phyloP scores from a whole-genome alignment of 2,113 vertebrate species.

The Panthera leo region DNA sequence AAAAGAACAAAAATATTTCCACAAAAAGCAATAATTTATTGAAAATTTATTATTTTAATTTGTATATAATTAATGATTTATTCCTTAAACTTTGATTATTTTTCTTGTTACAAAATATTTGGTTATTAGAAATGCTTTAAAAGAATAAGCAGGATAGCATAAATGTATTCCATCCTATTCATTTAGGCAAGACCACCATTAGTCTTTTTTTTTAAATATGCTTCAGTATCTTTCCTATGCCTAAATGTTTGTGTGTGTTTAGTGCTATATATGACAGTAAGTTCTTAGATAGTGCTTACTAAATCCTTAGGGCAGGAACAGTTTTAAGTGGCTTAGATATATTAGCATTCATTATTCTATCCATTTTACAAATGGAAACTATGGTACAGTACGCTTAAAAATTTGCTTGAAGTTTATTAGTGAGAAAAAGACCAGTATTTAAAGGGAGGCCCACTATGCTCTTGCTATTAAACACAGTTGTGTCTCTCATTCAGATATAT shows the following conservation, averaged over 20 bases:
- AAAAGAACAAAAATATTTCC: not conserved
- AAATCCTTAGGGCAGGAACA: not conserved
- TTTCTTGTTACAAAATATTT: not conserved
- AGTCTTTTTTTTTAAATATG: not conserved
- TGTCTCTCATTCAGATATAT: not conserved
- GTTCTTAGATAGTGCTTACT: not conserved
- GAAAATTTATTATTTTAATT: not conserved
- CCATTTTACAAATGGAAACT: not conserved
- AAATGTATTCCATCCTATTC: not conserved
- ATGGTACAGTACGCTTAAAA: not conserved
- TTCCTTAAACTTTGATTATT: not conserved
- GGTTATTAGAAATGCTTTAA: not conserved
- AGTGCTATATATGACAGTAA: not conserved
- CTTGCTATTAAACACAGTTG: not conserved
- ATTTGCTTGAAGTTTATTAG: not conserved
- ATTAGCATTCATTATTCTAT: not conserved
- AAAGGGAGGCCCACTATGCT: not conserved
- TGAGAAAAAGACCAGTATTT: not conserved
- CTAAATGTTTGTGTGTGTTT: not conserved
- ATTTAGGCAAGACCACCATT: not conserved
- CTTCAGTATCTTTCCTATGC: not conserved
- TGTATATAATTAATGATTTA: not conserved
- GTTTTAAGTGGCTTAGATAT: not conserved
- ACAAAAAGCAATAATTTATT: not conserved
- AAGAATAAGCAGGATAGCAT: not conserved